phyloP scores from a whole-genome alignment of 1,140 invertebrate species.

The Aphaenogaster rudis region DNA sequence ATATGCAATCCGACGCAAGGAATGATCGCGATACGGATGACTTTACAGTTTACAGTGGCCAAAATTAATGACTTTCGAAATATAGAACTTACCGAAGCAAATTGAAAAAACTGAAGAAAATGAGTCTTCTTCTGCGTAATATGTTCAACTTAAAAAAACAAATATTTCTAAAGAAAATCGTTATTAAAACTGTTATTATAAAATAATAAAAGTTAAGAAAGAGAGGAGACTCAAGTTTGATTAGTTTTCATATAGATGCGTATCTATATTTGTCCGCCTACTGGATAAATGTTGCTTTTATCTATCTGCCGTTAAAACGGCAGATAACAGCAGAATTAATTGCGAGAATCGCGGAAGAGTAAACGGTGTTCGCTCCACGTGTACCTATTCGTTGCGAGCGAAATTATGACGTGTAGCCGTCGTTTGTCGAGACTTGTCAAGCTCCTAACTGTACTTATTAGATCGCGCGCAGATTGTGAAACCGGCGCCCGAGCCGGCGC shows the following conservation, averaged over 20 bases:
- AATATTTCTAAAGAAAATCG: not conserved
- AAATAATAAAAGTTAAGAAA: not conserved
- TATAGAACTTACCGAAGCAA: not conserved
- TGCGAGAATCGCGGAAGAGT: slow-evolving; percentile 16
- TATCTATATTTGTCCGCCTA: not conserved
- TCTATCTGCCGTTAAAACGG: slow-evolving; percentile 36
- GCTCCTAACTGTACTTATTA: slow-evolving; percentile 46
- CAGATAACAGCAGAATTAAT: slow-evolving; percentile 28
- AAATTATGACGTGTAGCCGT: slow-evolving; percentile 39
- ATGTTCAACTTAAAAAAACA: not conserved
- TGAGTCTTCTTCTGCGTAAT: too few relatives aligned
- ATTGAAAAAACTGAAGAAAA: not conserved
- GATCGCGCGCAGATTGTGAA: slow-evolving; percentile 31
- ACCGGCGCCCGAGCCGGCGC: not conserved
- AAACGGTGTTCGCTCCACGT: slow-evolving; percentile 2
- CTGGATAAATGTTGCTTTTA: slow-evolving; percentile 23
- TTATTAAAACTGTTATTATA: slow-evolving; percentile 15
- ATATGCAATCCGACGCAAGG: not conserved
- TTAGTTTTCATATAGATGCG: not conserved
- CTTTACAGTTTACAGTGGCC: not conserved
- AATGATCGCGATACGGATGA: too few relatives aligned
- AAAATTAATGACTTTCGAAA: not conserved
- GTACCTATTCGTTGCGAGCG: slow-evolving; percentile 20
- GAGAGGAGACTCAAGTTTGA: not conserved
- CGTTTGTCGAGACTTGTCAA: slow-evolving; percentile 30